Percentiles rank a stretch among this genome's conserved stretches.
These are phyloP conservation scores for Lamellibrachia luymesi DNA, from an alignment of 1,140 invertebrate species.

Conservation along the genomic window DNA sequence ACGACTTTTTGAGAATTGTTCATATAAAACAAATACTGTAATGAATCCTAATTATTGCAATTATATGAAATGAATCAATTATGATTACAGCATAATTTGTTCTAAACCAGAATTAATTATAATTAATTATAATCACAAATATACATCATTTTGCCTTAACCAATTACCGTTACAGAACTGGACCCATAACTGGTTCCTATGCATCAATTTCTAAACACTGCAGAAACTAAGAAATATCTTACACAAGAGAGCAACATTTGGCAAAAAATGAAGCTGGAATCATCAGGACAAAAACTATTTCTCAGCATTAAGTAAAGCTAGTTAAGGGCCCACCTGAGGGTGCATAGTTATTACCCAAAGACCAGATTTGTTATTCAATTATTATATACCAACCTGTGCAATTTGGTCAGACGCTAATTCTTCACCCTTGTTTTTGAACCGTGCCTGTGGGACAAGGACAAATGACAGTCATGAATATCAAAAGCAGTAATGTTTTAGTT, in stretches of 20 bases:
- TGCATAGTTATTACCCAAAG: background rate
- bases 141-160: no score
- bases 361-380: background rate
- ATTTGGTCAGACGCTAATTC: constrained; percentile 89
- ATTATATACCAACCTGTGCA: constrained; percentile 60
- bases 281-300: background rate
- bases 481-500: background rate
- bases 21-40: no score
- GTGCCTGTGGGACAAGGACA: constrained; percentile 61
- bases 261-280: background rate
- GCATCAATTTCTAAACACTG: background rate
- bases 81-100: no score
- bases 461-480: constrained; percentile 23
- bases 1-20: no score
- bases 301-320: background rate
- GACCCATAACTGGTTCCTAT: no score
- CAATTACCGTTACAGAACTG: no score
- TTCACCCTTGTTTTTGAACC: constrained; percentile 90
- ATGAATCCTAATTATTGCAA: no score
- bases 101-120: no score
- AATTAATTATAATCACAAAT: no score
- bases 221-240: background rate
- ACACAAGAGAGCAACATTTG: background rate
- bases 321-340: background rate
- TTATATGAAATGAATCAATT: no score